Conservation (phyloP, 2,888 invertebrate genomes). For the Drosophila aldrichi region DNA sequence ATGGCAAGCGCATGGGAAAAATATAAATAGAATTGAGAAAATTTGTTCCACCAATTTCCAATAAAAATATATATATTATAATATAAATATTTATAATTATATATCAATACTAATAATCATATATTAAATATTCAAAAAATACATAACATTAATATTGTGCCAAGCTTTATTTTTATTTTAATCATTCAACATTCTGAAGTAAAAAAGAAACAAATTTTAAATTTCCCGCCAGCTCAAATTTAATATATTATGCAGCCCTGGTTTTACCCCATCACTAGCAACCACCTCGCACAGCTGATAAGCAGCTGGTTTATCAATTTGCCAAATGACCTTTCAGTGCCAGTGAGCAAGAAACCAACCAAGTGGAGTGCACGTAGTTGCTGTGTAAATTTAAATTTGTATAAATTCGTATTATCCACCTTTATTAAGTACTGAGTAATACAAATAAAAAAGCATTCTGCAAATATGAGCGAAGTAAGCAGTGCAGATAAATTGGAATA, state of each 20-base stretch:
- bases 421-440: slow-evolving; percentile 1
- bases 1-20: neutral
- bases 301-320: slow-evolving; percentile 27
- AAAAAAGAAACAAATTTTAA: slow-evolving; percentile 22
- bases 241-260: slow-evolving; percentile 24
- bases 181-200: no score
- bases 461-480: slow-evolving; percentile 53
- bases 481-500: slow-evolving; percentile 86
- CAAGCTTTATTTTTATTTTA: no score
- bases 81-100: no score
- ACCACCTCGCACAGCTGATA: slow-evolving; percentile 40
- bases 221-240: slow-evolving; percentile 40
- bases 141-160: neutral
- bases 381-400: neutral
- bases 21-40: neutral
- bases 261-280: slow-evolving; percentile 29
- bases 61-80: neutral
- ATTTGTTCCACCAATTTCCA: no score
- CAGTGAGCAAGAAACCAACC: slow-evolving; percentile 16
- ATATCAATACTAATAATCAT: no score
- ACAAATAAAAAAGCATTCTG: neutral
- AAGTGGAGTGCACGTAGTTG: slow-evolving; percentile 32
- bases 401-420: slow-evolving; percentile 11
- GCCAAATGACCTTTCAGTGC: slow-evolving; percentile 13
- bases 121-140: no score